A percentile compares a stretch with the other conserved stretches of the same genome.
These are phyloP conservation scores for Propsilocerus akamusi DNA, from an alignment of 1,140 invertebrate genomes.

Conservation along the genomic window DNA sequence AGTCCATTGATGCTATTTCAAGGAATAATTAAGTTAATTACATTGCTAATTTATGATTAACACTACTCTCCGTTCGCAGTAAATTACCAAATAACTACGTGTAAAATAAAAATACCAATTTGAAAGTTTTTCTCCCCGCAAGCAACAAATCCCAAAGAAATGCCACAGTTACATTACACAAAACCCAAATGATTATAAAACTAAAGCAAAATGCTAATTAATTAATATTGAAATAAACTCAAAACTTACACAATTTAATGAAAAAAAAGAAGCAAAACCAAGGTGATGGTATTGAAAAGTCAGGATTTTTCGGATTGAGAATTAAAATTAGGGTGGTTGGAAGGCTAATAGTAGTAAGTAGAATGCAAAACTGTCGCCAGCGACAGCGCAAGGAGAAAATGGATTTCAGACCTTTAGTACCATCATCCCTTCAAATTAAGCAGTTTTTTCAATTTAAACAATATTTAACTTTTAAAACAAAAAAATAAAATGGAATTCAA, in stretches of 20 bases:
- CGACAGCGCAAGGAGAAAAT: background rate
- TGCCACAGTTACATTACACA: no score
- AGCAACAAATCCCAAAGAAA: background rate
- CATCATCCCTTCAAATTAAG: constrained; percentile 2
- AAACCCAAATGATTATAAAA: no score
- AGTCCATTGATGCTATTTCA: no score
- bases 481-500: background rate
- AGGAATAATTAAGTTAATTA: no score
- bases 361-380: background rate
- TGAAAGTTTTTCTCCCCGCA: no score
- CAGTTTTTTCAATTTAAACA: constrained; percentile 4
- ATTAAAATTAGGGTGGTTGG: background rate
- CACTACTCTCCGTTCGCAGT: no score
- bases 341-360: background rate
- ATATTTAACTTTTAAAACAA: background rate
- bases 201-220: constrained; percentile 1
- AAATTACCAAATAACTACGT: no score
- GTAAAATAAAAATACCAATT: no score
- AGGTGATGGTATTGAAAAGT: constrained; percentile 3
- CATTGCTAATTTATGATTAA: no score
- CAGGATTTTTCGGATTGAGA: background rate
- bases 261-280: background rate
- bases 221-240: no score
- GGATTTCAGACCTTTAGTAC: background rate
- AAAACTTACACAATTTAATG: no score